Evolutionary conservation across 2,797 vertebrate species (phyloP), one percentile per base, ranked within the genome.

Genomic region (Clarias pachynema): DNA sequence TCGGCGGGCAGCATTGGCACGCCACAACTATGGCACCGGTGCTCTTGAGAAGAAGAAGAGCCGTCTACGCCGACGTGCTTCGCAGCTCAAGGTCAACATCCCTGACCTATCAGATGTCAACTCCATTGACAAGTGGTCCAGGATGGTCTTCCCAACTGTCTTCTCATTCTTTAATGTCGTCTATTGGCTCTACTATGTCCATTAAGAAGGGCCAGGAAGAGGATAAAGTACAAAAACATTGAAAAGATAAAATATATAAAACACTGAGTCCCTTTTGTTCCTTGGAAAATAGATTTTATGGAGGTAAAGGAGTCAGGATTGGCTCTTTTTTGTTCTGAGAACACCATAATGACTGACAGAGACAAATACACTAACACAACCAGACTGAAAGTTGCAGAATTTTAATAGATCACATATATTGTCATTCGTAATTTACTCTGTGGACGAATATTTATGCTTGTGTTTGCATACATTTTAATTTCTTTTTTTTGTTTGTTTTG

Each of bases 101-200:
- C 98, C 98, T 82, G 98, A 99, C 96, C 96, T 99, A 95, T 98
- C 98, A 93, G 98, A 99, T 90, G 98, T 99, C 92, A 99, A 99
- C 92, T 98, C 97, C 95, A 99, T 99, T 88, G 98, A 99, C 90
- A 97, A 97, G 93, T 99, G 98, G 98, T 99, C 98, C 31, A 97
- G 98, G 94, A 98, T 99, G 93, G 98, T 99, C 95, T 99, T 99
- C 95, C 98, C 98, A 31, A 97, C 98, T 69, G 97, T 99, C 94
- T 99, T 99, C 95, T 97, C 97, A 93, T 99, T 99, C 96, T 99
- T 99, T 96, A 99, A 99, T 85, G 97, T 99, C 87, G 96, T 99
- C 94, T 99, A 99, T 92, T 99, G 98, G 98, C 97, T 99, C 94
- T 99, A 99, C 94, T 99, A 99, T 88, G 97, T 98, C 93, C 98